Percentiles rank a stretch among this genome's conserved stretches.
Evolutionary conservation across 64 coral and sea anemone species (phyloP).

Genomic region (Montipora foliosa): DNA sequence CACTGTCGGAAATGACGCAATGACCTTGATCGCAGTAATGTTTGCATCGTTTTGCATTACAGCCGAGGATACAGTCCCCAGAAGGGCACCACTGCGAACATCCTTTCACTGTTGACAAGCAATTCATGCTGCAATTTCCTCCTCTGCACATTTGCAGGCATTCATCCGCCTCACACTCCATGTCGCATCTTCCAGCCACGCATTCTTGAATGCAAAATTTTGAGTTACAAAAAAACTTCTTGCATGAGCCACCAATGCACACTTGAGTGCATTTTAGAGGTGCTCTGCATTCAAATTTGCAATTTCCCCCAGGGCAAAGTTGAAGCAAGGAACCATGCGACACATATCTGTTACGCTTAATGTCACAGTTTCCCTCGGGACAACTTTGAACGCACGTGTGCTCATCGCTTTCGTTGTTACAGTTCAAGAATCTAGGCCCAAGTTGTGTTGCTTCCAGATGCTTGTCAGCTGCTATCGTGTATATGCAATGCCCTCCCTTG

Average conservation of each 20-base stretch:
- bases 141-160: slow-evolving; percentile 85
- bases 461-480: not conserved
- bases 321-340: slow-evolving; percentile 62
- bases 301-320: slow-evolving; percentile 80
- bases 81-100: slow-evolving; percentile 81
- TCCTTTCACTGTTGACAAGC: slow-evolving; percentile 50
- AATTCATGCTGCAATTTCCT: slow-evolving; percentile 78
- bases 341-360: slow-evolving; percentile 47
- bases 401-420: slow-evolving; percentile 42
- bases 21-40: slow-evolving; percentile 70
- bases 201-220: slow-evolving; percentile 89
- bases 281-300: slow-evolving; percentile 77
- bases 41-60: slow-evolving; percentile 78
- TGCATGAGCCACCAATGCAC: slow-evolving; percentile 87
- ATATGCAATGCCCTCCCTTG: slow-evolving; percentile 64
- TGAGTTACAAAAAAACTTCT: slow-evolving; percentile 73
- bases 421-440: slow-evolving; percentile 35
- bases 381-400: slow-evolving; percentile 78
- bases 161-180: slow-evolving; percentile 73
- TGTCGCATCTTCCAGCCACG: slow-evolving; percentile 74
- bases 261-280: slow-evolving; percentile 74
- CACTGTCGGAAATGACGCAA: slow-evolving; percentile 60
- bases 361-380: slow-evolving; percentile 66
- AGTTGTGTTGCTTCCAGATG: not conserved
- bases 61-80: slow-evolving; percentile 76